Conservation (phyloP, 2,797 vertebrate genomes). For the Anguilla anguilla region DNA sequence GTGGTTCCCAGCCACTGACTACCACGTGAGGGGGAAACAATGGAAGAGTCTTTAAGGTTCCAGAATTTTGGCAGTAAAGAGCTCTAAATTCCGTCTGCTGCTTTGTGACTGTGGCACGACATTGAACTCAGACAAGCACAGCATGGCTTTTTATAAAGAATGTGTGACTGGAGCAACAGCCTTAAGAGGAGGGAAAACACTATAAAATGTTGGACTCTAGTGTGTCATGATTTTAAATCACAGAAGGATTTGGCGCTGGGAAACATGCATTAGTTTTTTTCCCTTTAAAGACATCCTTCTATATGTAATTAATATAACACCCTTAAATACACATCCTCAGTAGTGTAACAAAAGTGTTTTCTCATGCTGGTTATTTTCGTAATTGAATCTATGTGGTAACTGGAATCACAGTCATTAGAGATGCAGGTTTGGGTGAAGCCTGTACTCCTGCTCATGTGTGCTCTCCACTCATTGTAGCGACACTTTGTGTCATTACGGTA, state of each 20-base stretch:
- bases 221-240: not conserved
- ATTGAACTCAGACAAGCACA: not conserved
- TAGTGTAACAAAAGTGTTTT: not conserved
- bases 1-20: not conserved
- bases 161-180: not conserved
- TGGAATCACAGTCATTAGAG: conserved; percentile 40
- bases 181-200: not conserved
- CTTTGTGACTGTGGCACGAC: not conserved
- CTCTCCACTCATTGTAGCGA: no score
- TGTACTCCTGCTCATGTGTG: no score
- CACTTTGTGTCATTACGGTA: no score
- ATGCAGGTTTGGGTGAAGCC: no score
- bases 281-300: not conserved
- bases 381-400: conserved; percentile 58
- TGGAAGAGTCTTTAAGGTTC: not conserved
- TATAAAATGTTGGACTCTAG: not conserved
- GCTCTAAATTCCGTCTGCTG: not conserved
- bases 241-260: not conserved
- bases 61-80: not conserved
- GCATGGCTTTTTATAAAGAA: not conserved
- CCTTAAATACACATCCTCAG: no score
- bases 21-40: conserved; percentile 3
- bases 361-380: conserved; percentile 41
- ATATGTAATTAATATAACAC: no score
- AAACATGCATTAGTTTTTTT: not conserved